Conservation (phyloP, 2,113 vertebrate species). For the Misgurnus anguillicaudatus region DNA sequence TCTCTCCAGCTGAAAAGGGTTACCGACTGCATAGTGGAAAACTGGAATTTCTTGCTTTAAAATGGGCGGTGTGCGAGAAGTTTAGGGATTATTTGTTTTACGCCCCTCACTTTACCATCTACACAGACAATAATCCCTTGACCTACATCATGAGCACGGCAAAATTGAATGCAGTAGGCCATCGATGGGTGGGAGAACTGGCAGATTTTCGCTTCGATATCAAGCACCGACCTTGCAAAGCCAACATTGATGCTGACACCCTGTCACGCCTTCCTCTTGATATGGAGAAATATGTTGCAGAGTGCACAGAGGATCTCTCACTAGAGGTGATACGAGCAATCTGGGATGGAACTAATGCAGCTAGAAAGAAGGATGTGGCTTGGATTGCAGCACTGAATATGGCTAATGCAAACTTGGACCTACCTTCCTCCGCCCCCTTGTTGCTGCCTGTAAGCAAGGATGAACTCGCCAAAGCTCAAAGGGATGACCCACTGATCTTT, state of each 20-base stretch:
- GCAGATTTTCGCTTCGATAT: neutral
- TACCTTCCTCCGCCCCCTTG: neutral
- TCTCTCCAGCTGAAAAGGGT: too few species aligned
- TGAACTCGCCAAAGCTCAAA: neutral
- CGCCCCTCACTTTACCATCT: too few species aligned
- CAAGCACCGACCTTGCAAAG: neutral
- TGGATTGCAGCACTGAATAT: neutral
- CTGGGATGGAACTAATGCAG: neutral
- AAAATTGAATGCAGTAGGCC: too few species aligned
- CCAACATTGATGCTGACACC: neutral
- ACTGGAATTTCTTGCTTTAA: too few species aligned
- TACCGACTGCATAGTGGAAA: too few species aligned
- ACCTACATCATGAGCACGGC: too few species aligned
- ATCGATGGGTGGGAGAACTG: too few species aligned
- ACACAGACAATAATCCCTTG: too few species aligned
- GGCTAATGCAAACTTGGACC: neutral
- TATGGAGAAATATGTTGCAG: neutral
- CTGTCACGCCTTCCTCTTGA: neutral
- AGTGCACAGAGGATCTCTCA: neutral
- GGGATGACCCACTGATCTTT: neutral
- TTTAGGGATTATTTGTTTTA: too few species aligned
- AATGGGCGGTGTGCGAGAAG: too few species aligned
- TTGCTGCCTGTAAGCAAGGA: neutral
- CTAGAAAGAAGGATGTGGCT: neutral
- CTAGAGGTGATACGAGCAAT: neutral